Evolutionary conservation across 2,888 invertebrate species (phyloP), one percentile per base, ranked within the genome.

Genomic region (Cancer borealis): DNA sequence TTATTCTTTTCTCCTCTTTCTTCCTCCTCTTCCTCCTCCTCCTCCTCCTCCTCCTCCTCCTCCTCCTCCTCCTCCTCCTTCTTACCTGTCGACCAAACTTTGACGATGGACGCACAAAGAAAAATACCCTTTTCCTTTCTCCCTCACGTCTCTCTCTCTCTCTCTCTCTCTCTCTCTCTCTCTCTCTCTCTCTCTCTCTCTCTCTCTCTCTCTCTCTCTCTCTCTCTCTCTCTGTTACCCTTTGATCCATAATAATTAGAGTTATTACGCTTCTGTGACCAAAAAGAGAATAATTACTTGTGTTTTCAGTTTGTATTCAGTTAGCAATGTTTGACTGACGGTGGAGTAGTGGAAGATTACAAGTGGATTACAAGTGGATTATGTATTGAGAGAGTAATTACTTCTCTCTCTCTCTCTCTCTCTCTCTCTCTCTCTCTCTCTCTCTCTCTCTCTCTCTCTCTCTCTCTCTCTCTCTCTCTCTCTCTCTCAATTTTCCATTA

Each of bases 11-110:
- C n/a, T 26, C 26, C 73, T 73, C 10, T 26, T 26, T 39, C 84
- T 0, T 84, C 84, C 39, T 39, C 3, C 39, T 39, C 39, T 12
- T 30, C 84, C 26, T 14, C 30, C 39, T 84, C 39, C 26, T 84
- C 84, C n/a, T 73, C 73, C 6, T 66, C 66, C n/a, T 66, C 66
- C n/a, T n/a, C 66, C 66, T 66, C 66, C n/a, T 66, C n/a, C 66
- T 66, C n/a, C 66, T 17, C 3, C 54, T 54, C 54, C 54, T 54
- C 3, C 54, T 54, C 54, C 54, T 54, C 54, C 60, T n/a, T 8
- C 73, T 73, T 26, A 73, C 6, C 26, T n/a, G 26, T 26, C 73
- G 73, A 21, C 60, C 12, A 60, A 4, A 60, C 17, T 60, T 17
- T 60, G 21, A 60, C 60, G 60, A 4, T 60, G 60, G 26, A 26